phyloP scores from a whole-genome alignment of 2,113 vertebrate genomes.

The Trachemys scripta region DNA sequence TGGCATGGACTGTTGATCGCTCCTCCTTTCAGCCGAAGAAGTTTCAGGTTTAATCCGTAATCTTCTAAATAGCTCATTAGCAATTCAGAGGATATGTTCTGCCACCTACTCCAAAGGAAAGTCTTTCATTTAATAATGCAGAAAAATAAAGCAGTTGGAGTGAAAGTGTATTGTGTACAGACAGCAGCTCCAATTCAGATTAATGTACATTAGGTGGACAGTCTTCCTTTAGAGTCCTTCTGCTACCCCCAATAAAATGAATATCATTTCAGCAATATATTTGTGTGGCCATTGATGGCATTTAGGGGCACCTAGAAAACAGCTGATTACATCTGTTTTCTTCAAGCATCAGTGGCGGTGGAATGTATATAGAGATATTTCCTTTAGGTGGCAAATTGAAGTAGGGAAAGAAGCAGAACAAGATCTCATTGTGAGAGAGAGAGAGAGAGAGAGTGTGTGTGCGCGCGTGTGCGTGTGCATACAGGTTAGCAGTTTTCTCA shows the following conservation, averaged over 20 bases:
- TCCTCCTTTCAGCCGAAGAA: not conserved
- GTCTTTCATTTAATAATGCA: not conserved
- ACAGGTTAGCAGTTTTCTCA: not conserved
- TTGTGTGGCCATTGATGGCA: not conserved
- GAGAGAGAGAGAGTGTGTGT: too few species aligned
- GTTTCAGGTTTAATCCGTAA: not conserved
- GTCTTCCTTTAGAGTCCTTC: rapidly evolving
- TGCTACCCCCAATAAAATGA: not conserved
- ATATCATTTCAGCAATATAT: not conserved
- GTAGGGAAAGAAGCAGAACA: not conserved
- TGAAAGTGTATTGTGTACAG: not conserved
- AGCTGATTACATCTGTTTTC: not conserved
- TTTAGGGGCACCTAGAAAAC: not conserved
- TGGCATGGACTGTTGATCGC: rapidly evolving
- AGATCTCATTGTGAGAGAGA: too few species aligned
- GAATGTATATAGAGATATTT: not conserved
- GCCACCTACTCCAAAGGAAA: not conserved
- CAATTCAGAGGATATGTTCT: not conserved
- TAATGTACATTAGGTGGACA: too few species aligned
- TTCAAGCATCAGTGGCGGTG: not conserved
- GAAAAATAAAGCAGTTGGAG: not conserved
- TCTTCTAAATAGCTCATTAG: not conserved
- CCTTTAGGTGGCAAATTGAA: not conserved
- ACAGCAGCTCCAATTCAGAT: rapidly evolving
- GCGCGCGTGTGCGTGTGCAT: too few species aligned